Evolutionary conservation across 1,140 invertebrate genomes (phyloP), one percentile per base, ranked within the genome.

Genomic region (Zophobas atratus): DNA sequence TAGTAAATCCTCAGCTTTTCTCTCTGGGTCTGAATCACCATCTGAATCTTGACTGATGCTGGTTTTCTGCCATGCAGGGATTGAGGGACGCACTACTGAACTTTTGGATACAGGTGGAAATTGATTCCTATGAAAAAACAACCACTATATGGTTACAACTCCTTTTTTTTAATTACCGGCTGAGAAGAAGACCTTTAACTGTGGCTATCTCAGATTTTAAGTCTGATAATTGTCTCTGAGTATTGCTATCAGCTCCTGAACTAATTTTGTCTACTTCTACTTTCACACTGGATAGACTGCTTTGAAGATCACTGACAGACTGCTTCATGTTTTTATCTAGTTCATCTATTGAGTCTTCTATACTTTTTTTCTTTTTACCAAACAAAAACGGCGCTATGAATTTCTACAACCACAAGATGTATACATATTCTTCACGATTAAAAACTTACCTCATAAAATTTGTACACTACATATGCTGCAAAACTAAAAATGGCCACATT

Each of bases 41-140:
- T 78, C 77, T 6, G 74, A 56, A 80, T 63, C 87, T 84, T 71
- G 70, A 32, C 82, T 75, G 39, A 88, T 87, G 2, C 89, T 89
- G n/a, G 90, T 88, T 46, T 94, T 87, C 84, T 94, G 93, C 93
- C 93, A 95, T 5, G 92, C 89, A 35, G 94, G 93, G 77, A 94
- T 94, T 0, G 93, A 93, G 5, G 92, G 90, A 2, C 92, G 92
- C 6, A 92, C 90, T 1, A 91, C 88, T 5, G 89, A 86, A n/a
- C 84, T 88, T 77, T 88, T 89, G 1, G 90, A 87, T 0, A 85
- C 84, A 46, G 89, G 86, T 20, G 93, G 92, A 84, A 94, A 94
- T 86, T 94, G 93, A 85, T 93, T 94, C 80, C 92, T 93, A 82
- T 63, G 84, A 20, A 20, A 20, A 20, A 20, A 20, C 20, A 20